phyloP scores from a whole-genome alignment of 2,888 invertebrate genomes.

The Kryphioiulus occultus region DNA sequence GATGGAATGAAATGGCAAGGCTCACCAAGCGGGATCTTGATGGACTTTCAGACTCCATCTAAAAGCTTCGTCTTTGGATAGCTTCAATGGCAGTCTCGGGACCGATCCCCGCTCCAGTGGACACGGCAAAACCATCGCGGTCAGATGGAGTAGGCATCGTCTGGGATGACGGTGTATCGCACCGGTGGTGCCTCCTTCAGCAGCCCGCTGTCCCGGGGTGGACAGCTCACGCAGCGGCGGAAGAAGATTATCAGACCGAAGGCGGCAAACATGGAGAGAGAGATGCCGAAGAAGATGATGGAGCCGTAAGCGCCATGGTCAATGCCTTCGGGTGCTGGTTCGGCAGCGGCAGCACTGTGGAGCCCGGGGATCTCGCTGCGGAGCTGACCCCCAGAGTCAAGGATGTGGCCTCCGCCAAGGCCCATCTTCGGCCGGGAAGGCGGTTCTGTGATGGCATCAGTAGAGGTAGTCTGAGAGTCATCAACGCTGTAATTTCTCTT shows the following conservation, averaged over 20 bases:
- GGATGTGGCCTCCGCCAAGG: neutral
- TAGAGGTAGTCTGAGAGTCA: too few relatives aligned
- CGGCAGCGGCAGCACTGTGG: neutral
- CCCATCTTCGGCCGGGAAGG: too few relatives aligned
- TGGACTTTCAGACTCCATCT: too few relatives aligned
- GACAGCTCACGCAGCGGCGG: constrained; percentile 60
- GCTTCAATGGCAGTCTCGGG: too few relatives aligned
- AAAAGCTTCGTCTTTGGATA: too few relatives aligned
- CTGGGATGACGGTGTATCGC: constrained; percentile 60
- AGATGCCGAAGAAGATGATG: constrained; percentile 60
- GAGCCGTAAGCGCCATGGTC: constrained; percentile 56
- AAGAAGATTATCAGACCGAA: constrained; percentile 60
- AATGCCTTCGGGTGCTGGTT: neutral
- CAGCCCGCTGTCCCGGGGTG: constrained; percentile 58
- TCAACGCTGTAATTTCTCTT: too few relatives aligned
- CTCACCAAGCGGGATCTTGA: too few relatives aligned
- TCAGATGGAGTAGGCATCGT: constrained; percentile 55
- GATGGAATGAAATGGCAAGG: too few relatives aligned
- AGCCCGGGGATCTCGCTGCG: constrained; percentile 27
- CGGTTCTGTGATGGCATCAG: neutral
- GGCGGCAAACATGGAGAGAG: constrained; percentile 60
- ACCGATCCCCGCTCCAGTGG: too few relatives aligned
- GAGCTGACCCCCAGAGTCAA: neutral
- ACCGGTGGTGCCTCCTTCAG: constrained; percentile 59
- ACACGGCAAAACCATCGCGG: too few relatives aligned